A percentile compares a stretch with the other conserved stretches of the same genome.
phyloP scores from a whole-genome alignment of 2,888 invertebrate species.

The Caenorhabditis angaria region DNA sequence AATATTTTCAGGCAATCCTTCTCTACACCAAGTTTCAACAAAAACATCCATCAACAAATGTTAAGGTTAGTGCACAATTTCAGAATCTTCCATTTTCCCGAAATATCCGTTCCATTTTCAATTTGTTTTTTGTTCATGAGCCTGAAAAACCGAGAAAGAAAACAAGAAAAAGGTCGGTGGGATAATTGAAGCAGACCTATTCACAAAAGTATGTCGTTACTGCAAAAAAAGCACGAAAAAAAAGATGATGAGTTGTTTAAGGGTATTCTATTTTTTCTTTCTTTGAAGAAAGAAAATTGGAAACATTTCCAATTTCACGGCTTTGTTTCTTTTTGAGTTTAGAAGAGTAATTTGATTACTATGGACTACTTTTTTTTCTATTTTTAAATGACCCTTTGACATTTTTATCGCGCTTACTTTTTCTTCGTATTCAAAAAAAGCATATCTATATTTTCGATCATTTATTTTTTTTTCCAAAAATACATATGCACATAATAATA shows the following conservation, averaged over 20 bases:
- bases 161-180: not conserved
- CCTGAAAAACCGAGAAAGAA: conserved; percentile 22
- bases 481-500: no score
- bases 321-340: not conserved
- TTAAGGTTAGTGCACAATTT: conserved; percentile 23
- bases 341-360: not conserved
- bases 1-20: conserved; percentile 7
- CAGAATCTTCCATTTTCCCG: conserved; percentile 4
- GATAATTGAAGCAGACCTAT: conserved; percentile 1
- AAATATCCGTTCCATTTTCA: conserved; percentile 35
- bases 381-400: not conserved
- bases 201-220: not conserved
- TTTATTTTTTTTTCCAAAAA: not conserved
- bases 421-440: not conserved
- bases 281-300: not conserved
- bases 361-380: not conserved
- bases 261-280: not conserved
- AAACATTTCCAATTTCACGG: conserved; percentile 2
- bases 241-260: not conserved
- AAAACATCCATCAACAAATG: conserved; percentile 40
- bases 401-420: not conserved
- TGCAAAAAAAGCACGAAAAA: not conserved
- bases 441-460: not conserved
- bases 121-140: conserved; percentile 26
- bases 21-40: conserved; percentile 25